Base-by-base conservation (phyloP, 2,888 invertebrate genomes). In the Petrophora chlorosata region DNA sequence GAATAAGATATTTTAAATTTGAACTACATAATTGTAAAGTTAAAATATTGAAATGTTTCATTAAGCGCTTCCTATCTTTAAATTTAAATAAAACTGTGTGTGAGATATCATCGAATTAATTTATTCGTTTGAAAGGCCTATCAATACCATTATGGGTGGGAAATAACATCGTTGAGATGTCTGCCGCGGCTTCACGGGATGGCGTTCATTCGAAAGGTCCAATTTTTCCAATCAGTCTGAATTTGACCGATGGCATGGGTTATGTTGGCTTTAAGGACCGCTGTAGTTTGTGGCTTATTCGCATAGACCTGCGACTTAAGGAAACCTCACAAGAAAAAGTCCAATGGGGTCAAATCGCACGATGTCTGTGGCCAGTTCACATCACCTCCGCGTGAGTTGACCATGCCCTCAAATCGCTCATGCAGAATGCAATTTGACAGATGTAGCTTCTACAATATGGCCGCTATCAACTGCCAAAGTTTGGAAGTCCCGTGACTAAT, bases 331-430 rank as follows among this genome's bases (percentile, higher is more conserved):
- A 28, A 29, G n/a, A 47, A 42, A 47, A 43, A 43, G 30, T 34
- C 38, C 29, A 41, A 14, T 15, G 32, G 45, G 34, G 45, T 35
- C 32, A 29, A 29, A 8, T 14, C 8, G 3, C 14, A 29, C 8
- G 29, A 14, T 8, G 3, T 29, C 16, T 28, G 43, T 32, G 47
- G 41, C 36, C 51, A 46, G 39, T 53, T 50, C 26, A 53, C 41
- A 36, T 44, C 47, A 33, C 34, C 50, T 39, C 42, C 19, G 28
- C 48, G 43, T 12, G 48, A 51, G 40, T 22, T 39, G 32, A 51
- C 50, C 36, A 32, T 41, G 22, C 51, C 42, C 26, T 45, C 36
- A 45, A 57, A 51, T 22, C 32, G 17, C 29, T 52, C 48, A 3
- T 53, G 29, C 13, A 22, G 29, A 29, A 39, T 39, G 19, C 2